These are phyloP conservation scores for Nothocercus julius DNA, from an alignment of 2,113 vertebrate genomes.

Conservation along the genomic window DNA sequence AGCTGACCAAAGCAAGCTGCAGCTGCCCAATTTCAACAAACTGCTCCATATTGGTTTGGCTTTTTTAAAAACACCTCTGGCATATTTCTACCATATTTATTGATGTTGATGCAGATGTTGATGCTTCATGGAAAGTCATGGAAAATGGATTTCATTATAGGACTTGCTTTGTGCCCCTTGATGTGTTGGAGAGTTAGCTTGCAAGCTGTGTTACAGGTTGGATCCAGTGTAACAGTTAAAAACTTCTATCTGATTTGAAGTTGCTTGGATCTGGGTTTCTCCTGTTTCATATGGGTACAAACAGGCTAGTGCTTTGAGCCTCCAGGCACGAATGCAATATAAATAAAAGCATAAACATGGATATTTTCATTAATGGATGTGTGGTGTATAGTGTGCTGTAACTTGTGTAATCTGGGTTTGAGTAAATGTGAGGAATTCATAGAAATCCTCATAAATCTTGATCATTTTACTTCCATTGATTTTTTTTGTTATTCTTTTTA, in stretches of 20 bases:
- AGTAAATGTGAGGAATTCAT: background rate
- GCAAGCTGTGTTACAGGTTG: background rate
- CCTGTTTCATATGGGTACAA: background rate
- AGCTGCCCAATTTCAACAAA: background rate
- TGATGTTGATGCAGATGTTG: background rate
- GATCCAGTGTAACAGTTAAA: background rate
- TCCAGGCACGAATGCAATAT: background rate
- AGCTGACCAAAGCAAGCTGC: background rate
- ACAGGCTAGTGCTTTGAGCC: background rate
- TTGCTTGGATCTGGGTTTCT: background rate
- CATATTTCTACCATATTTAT: background rate
- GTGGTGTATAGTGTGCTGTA: background rate
- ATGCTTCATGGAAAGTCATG: fast-evolving
- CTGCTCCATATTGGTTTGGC: background rate
- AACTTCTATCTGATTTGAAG: background rate
- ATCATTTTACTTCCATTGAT: background rate
- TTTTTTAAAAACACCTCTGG: background rate
- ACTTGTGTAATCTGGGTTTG: background rate
- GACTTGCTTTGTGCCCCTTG: fast-evolving
- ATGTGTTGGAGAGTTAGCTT: background rate
- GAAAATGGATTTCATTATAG: background rate
- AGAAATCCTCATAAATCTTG: slow-evolving; percentile 16
- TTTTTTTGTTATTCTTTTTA: slow-evolving; percentile 5
- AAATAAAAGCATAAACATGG: background rate
- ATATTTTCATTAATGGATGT: background rate